Percentiles rank a stretch among this genome's conserved stretches.
Evolutionary conservation across 2,888 invertebrate genomes (phyloP).

Genomic region (Dione juno): DNA sequence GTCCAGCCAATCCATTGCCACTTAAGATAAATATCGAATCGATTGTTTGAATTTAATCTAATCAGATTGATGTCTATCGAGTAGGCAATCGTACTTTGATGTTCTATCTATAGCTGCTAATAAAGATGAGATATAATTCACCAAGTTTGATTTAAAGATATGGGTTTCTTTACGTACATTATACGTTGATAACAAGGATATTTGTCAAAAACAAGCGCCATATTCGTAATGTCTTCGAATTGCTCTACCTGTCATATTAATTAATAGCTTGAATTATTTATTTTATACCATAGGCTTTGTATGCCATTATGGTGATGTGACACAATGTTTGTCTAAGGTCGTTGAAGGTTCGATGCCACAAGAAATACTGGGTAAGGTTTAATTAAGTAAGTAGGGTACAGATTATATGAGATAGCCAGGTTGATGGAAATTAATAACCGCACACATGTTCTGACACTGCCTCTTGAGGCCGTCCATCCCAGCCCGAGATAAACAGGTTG

Average conservation of each 20-base stretch:
- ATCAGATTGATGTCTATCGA: conserved; percentile 44
- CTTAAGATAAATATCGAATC: conserved; percentile 40
- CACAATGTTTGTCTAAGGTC: too few species aligned
- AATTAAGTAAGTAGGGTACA: too few species aligned
- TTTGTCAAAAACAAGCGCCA: conserved; percentile 15
- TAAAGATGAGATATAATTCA: conserved; percentile 42
- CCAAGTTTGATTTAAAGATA: conserved; percentile 31
- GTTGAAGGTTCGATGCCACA: too few species aligned
- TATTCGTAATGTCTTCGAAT: neutral
- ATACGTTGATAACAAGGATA: conserved; percentile 1
- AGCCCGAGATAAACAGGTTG: too few species aligned
- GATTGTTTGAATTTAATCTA: conserved; percentile 36
- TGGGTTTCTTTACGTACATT: conserved; percentile 17
- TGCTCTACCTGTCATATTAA: neutral
- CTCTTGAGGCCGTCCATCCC: too few species aligned
- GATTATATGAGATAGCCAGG: too few species aligned
- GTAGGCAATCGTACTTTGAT: conserved; percentile 47
- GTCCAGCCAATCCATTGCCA: conserved; percentile 24
- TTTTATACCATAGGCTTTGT: too few species aligned
- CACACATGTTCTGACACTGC: too few species aligned
- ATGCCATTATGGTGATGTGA: too few species aligned
- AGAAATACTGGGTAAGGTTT: too few species aligned
- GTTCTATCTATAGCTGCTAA: conserved; percentile 44
- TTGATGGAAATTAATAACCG: too few species aligned
- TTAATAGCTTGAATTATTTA: too few species aligned